These are phyloP conservation scores for Iguana delicatissima DNA, from an alignment of 2,797 vertebrate genomes.

Conservation along the genomic window DNA sequence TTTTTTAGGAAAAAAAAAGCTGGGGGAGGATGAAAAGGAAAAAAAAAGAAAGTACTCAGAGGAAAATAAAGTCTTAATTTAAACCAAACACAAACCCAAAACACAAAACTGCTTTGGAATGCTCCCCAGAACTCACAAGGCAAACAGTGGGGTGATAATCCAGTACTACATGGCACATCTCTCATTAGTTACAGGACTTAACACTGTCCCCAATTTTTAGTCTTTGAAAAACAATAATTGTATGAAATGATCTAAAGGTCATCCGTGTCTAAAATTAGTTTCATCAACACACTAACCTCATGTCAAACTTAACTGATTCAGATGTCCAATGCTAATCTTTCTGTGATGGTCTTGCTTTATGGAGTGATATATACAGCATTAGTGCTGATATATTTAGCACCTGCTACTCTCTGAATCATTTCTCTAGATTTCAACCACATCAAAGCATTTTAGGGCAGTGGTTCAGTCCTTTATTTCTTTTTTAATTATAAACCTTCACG, in stretches of 20 bases:
- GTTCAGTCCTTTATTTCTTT: slow-evolving; percentile 83
- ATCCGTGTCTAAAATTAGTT: slow-evolving; percentile 87
- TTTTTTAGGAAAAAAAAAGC: too few species aligned
- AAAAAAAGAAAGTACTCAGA: slow-evolving; percentile 23
- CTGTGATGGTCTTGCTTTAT: slow-evolving; percentile 80
- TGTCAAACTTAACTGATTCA: slow-evolving; percentile 87
- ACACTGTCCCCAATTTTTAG: slow-evolving; percentile 81
- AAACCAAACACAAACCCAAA: slow-evolving; percentile 59
- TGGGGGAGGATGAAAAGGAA: slow-evolving; percentile 32
- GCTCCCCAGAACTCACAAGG: slow-evolving; percentile 81
- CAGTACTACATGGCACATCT: slow-evolving; percentile 84
- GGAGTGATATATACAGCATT: slow-evolving; percentile 87
- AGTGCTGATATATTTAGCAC: slow-evolving; percentile 88
- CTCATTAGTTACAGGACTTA: slow-evolving; percentile 85
- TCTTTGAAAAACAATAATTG: slow-evolving; percentile 85
- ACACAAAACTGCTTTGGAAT: slow-evolving; percentile 83
- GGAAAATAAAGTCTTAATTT: slow-evolving; percentile 73
- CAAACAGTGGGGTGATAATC: slow-evolving; percentile 82
- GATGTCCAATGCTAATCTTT: slow-evolving; percentile 86
- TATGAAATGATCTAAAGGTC: slow-evolving; percentile 87
- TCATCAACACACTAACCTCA: slow-evolving; percentile 85
- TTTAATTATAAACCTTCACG: slow-evolving; percentile 83
- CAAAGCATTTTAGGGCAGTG: slow-evolving; percentile 83
- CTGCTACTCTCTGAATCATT: slow-evolving; percentile 81
- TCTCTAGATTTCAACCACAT: slow-evolving; percentile 85